Evolutionary conservation across 2,797 vertebrate genomes (phyloP).

Genomic region (Pteropus rufus): DNA sequence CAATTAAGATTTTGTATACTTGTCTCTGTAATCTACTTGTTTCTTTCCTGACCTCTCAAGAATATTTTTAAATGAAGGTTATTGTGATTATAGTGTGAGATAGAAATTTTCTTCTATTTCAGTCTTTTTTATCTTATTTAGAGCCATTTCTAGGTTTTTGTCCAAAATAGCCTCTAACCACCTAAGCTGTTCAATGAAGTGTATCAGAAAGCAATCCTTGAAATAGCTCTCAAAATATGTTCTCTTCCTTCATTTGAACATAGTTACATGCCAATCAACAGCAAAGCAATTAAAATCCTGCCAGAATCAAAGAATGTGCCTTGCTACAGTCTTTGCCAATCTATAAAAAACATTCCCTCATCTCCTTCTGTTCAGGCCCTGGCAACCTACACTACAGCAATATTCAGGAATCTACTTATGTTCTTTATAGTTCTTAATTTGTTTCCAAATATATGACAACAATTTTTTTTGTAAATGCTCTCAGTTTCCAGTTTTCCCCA

Average conservation of each 20-base stretch:
- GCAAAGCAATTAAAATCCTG: conserved; percentile 84
- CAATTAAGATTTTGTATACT: conserved; percentile 64
- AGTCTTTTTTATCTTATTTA: conserved; percentile 77
- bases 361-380: conserved; percentile 69
- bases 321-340: conserved; percentile 65
- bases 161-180: conserved; percentile 83
- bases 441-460: conserved; percentile 73
- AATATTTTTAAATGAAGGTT: conserved; percentile 75
- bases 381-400: conserved; percentile 43
- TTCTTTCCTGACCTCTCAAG: conserved; percentile 53
- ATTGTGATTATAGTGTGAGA: conserved; percentile 55
- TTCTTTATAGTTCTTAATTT: conserved; percentile 67
- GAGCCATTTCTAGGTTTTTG: conserved; percentile 77
- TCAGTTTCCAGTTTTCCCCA: conserved; percentile 31
- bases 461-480: conserved; percentile 54
- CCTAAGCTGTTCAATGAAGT: conserved; percentile 77
- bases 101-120: conserved; percentile 71
- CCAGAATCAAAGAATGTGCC: conserved; percentile 79
- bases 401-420: conserved; percentile 65
- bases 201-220: conserved; percentile 77
- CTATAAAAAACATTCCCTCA: conserved; percentile 77
- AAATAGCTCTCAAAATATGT: conserved; percentile 77
- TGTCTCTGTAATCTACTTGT: conserved; percentile 40
- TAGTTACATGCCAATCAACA: conserved; percentile 78
- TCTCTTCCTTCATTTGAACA: conserved; percentile 75